Evolutionary conservation across 2,797 vertebrate species (phyloP).

Genomic region (Corythornis leucogaster): DNA sequence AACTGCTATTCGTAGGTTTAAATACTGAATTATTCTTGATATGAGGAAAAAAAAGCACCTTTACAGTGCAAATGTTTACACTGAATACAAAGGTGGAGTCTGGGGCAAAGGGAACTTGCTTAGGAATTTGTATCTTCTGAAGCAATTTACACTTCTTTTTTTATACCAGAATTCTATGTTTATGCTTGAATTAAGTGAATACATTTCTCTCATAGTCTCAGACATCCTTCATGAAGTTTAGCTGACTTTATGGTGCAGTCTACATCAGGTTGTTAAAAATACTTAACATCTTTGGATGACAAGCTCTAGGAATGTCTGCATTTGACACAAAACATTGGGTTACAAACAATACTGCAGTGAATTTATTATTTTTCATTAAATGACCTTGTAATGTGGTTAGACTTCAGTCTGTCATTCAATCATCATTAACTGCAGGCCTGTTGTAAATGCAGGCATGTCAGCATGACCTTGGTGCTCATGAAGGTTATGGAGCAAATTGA

Average conservation of each 20-base stretch:
- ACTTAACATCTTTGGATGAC: neutral
- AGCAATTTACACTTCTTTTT: neutral
- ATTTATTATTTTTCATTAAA: neutral
- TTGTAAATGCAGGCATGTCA: neutral
- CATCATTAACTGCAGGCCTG: neutral
- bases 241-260: neutral
- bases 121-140: neutral
- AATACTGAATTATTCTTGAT: neutral
- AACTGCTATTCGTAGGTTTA: neutral
- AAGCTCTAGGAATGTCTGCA: neutral
- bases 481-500: neutral
- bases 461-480: neutral
- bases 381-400: neutral
- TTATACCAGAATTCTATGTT: neutral
- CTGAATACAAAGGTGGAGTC: neutral
- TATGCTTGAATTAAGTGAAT: neutral
- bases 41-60: neutral
- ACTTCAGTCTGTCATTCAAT: neutral
- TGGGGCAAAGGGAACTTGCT: neutral
- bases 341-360: neutral
- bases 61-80: neutral
- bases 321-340: neutral
- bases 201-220: neutral
- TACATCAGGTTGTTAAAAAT: neutral
- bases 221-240: neutral